Evolutionary conservation across 2,113 vertebrate species (phyloP), one percentile per base, ranked within the genome.

Genomic region (Pelusios castaneus): DNA sequence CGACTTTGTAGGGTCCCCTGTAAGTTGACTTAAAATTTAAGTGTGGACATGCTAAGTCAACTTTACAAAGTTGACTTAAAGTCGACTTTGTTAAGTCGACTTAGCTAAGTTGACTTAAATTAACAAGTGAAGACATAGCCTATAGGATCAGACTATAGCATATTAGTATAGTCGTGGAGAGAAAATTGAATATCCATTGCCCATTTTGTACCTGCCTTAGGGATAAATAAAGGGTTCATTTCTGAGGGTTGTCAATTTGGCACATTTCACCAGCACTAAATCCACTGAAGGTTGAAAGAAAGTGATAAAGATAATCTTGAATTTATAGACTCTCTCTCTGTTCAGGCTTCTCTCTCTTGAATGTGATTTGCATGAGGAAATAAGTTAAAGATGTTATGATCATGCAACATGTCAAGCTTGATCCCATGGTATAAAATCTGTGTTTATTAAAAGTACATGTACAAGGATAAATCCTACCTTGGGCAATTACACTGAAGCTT

Each of bases 231-330:
- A 75, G n/a, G 84, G 24, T 76, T 94, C 12, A 29, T 88, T 96
- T 92, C n/a, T 75, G 76, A 89, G 56, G 49, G 9, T 25, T 84
- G 47, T 82, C 43, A 51, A 38, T 87, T 80, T 87, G 55, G 54
- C 55, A 93, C 25, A 60, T 85, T 93, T 93, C 82, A 90, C 22
- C 76, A 78, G 91, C 38, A 56, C 56, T 96, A 82, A 91, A 91
- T 92, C 77, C 92, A 82, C 34, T 84, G 83, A 88, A 92, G 86
- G 76, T 5, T 93, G 89, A 93, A 95, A 75, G 92, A 91, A 89
- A 82, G 16, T 80, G 81, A 89, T 78, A 89, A 92, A 24, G 31
- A 45, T 87, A 88, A 49, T 92, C 80, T 77, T 85, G 78, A 41
- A 93, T 96, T 89, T 96, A 93, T 88, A 60, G 87, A 86, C 10